Evolutionary conservation across 2,797 vertebrate species (phyloP), one percentile per base, ranked within the genome.

Genomic region (Sebastes flavidus): DNA sequence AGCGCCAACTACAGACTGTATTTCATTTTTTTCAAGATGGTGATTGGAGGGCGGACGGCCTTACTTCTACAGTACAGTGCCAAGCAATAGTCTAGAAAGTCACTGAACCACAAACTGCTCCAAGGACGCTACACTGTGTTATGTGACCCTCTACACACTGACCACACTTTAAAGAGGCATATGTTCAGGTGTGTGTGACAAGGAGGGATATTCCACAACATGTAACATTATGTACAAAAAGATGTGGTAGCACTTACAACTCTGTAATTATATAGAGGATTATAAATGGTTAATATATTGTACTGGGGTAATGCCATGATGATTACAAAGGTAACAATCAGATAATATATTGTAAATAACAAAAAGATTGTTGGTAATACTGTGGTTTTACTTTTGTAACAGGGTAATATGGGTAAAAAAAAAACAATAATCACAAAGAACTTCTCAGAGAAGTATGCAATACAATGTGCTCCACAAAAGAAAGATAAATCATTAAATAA

Each of bases 21-120:
- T 89, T 86, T 87, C 59, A 61, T 67, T 76, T 84, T 70, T 65
- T 75, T 80, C 68, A 58, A 75, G 83, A 80, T 80, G 73, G 75
- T 76, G 80, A 87, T 84, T 81, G 72, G 81, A 83, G 72, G 70
- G 67, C 32, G 18, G 78, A 54, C 25, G 65, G 73, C 65, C 79
- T 91, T 86, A 82, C 75, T 80, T 82, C 66, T 49, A 56, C 84
- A 77, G 58, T 59, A 49, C 69, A 82, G 72, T 16, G 46, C 62
- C 65, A 84, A 82, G 83, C 71, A 81, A 82, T 82, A 85, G 80
- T 75, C 68, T 18, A 29, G 59, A 74, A 78, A 90, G 80, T 80
- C 75, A 75, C 38, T 72, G 73, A 88, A 82, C 85, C 83, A 82
- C 70, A 84, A 84, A 81, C 78, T 7, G 52, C 62, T 85, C 22